A percentile compares a stretch with the other conserved stretches of the same genome.
phyloP scores from a whole-genome alignment of 2,888 invertebrate genomes.

The Sphecodes monilicornis region DNA sequence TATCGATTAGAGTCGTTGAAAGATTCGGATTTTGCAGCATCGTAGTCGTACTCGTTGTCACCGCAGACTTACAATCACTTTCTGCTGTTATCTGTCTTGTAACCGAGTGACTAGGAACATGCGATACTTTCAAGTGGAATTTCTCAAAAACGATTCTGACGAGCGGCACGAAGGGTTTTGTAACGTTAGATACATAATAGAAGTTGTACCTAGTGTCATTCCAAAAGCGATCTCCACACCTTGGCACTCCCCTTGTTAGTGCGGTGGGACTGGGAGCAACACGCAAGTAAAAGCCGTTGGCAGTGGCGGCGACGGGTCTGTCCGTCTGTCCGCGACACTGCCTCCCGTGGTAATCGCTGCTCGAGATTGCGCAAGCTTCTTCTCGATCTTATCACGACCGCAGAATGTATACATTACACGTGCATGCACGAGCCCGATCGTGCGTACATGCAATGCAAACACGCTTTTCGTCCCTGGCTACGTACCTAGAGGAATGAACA shows the following conservation, averaged over 20 bases:
- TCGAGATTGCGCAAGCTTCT: constrained; percentile 73
- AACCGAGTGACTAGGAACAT: neutral
- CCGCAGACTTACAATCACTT: neutral
- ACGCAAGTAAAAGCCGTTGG: constrained; percentile 31
- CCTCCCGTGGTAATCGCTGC: constrained; percentile 68
- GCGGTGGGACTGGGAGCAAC: constrained; percentile 2
- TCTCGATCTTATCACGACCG: constrained; percentile 70
- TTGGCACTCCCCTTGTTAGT: constrained; percentile 14
- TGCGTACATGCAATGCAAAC: constrained; percentile 12
- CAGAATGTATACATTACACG: constrained; percentile 48
- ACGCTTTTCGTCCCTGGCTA: neutral
- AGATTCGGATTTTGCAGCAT: neutral
- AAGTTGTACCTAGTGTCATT: neutral
- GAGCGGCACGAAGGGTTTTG: neutral
- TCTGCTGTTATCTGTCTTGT: neutral
- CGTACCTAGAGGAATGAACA: constrained; percentile 25
- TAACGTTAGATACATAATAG: neutral
- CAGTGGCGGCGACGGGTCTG: constrained; percentile 61
- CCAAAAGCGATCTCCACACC: constrained; percentile 5
- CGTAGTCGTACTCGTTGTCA: neutral
- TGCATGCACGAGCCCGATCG: constrained; percentile 12
- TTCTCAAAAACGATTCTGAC: neutral
- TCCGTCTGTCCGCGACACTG: constrained; percentile 56
- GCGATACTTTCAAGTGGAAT: neutral
- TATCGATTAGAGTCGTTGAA: neutral